Evolutionary conservation across 64 coral and sea anemone genomes (phyloP).

Genomic region (Stichodactyla mertensii): DNA sequence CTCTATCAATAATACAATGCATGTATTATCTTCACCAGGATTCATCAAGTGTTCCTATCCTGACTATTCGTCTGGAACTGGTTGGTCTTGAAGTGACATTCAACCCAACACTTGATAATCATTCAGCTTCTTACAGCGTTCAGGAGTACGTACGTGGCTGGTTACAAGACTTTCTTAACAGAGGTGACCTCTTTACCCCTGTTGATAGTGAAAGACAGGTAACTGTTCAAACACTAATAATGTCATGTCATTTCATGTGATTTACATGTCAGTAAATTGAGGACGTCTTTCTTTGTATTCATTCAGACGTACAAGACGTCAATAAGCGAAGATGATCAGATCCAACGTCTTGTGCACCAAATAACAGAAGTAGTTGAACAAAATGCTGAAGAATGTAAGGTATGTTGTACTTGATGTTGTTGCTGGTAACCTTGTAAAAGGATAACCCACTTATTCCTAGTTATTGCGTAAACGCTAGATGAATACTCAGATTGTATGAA

Average conservation of each 20-base stretch:
- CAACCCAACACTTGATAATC: conserved; percentile 80
- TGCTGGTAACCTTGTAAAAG: neutral
- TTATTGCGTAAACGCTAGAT: neutral
- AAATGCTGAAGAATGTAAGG: conserved; percentile 86
- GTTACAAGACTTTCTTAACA: conserved; percentile 83
- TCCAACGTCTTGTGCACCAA: conserved; percentile 45
- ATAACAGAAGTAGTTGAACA: conserved; percentile 71
- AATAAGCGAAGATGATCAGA: conserved; percentile 59
- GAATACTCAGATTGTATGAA: too few relatives aligned
- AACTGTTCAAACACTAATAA: conserved; percentile 50
- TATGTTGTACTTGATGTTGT: conserved; percentile 5
- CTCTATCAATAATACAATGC: neutral
- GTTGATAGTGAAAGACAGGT: conserved; percentile 67
- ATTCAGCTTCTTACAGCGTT: conserved; percentile 71
- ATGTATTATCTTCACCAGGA: conserved; percentile 30
- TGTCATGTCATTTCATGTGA: neutral
- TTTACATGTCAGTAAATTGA: too few relatives aligned
- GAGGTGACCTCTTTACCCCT: conserved; percentile 66
- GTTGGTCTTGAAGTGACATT: conserved; percentile 85
- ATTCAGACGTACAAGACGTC: conserved; percentile 52
- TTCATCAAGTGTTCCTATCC: conserved; percentile 42
- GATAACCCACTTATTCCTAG: too few relatives aligned
- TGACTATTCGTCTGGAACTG: conserved; percentile 89
- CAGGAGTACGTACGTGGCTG: conserved; percentile 65
- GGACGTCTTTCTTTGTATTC: too few relatives aligned